These are phyloP conservation scores for Crotalus helleri DNA, from an alignment of 2,113 vertebrate genomes.

Conservation along the genomic window DNA sequence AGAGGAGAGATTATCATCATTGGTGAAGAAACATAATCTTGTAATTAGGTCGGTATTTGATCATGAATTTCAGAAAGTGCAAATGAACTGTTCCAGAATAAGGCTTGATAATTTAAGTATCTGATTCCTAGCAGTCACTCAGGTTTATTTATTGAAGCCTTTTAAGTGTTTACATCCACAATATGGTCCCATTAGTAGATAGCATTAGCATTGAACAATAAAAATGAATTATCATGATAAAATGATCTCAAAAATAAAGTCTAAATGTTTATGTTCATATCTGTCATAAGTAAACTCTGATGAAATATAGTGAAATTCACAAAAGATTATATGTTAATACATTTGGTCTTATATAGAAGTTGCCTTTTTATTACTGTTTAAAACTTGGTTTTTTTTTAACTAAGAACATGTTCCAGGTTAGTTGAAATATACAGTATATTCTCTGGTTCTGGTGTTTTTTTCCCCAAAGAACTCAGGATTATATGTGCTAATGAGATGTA, in stretches of 20 bases:
- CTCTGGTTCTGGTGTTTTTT: not conserved
- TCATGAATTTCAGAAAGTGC: not conserved
- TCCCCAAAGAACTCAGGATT: not conserved
- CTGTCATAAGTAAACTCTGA: not conserved
- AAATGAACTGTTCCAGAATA: not conserved
- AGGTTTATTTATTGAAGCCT: not conserved
- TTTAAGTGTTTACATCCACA: not conserved
- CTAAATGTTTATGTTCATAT: not conserved
- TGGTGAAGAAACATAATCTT: conserved; percentile 86
- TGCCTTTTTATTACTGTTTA: not conserved
- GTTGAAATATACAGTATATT: not conserved
- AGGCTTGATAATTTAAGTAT: not conserved
- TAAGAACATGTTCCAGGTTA: not conserved
- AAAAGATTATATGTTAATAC: not conserved
- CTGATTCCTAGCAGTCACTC: not conserved
- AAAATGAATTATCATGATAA: not conserved
- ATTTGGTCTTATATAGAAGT: not conserved
- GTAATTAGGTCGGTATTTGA: conserved; percentile 85
- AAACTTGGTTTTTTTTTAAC: not conserved
- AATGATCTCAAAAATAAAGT: not conserved
- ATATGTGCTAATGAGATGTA: not conserved
- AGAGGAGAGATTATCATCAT: conserved; percentile 77
- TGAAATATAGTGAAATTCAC: not conserved
- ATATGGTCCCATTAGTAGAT: not conserved
- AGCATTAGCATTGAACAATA: not conserved